phyloP scores from a whole-genome alignment of 2,888 invertebrate genomes.

The Scrobipalpa atriplicella region DNA sequence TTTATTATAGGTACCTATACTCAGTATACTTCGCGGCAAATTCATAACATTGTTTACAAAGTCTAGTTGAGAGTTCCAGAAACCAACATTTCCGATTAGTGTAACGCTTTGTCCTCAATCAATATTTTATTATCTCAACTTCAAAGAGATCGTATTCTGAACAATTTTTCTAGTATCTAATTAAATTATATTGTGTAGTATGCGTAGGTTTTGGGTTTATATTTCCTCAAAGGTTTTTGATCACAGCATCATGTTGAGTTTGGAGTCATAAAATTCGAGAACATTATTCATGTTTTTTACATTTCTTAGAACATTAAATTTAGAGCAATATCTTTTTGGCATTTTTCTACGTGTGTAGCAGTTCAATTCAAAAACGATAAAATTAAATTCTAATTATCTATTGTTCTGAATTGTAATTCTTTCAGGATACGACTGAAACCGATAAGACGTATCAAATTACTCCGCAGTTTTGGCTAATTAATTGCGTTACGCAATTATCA shows the following conservation, averaged over 20 bases:
- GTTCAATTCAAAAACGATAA: no score
- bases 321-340: no score
- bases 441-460: slow-evolving; percentile 6
- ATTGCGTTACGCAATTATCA: slow-evolving; percentile 45
- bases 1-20: no score
- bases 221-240: background rate
- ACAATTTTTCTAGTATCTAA: background rate
- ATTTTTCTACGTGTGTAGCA: no score
- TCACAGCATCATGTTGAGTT: background rate
- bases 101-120: background rate
- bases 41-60: background rate
- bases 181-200: background rate
- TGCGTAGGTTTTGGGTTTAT: background rate
- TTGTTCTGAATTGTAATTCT: no score
- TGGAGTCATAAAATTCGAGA: background rate
- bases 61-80: background rate
- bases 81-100: background rate
- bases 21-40: no score
- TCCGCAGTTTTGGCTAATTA: slow-evolving; percentile 5
- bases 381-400: no score
- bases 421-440: background rate
- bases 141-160: background rate
- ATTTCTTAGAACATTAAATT: no score
- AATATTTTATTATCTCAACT: background rate
- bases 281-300: no score